Evolutionary conservation across 2,797 vertebrate species (phyloP).

Genomic region (Gambelia wislizenii): DNA sequence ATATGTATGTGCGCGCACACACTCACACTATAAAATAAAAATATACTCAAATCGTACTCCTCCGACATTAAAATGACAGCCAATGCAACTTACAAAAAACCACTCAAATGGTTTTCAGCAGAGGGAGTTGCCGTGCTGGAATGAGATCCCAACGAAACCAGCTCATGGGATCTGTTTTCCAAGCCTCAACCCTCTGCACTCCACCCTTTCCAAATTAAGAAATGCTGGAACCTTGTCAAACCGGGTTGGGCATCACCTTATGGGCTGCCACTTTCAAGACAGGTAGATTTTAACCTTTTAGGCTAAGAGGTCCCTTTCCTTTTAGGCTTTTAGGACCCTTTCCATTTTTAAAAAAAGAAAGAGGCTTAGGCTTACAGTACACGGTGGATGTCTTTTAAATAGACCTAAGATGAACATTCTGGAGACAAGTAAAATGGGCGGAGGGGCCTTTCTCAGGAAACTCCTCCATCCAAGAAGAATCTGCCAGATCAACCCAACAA

Average conservation of each 20-base stretch:
- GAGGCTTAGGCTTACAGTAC: not conserved
- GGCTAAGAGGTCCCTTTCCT: not conserved
- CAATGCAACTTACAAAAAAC: not conserved
- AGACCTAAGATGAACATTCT: conserved; percentile 47
- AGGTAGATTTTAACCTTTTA: not conserved
- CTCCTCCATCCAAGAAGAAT: not conserved
- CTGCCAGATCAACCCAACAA: conserved; percentile 25
- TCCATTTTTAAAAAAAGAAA: too few relatives aligned
- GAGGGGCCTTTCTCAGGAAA: not conserved
- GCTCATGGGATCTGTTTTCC: not conserved
- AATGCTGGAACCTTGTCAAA: not conserved
- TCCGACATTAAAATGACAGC: conserved; percentile 52
- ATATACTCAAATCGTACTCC: conserved; percentile 62
- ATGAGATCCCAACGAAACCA: conserved; percentile 52
- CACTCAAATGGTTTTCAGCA: fast-evolving
- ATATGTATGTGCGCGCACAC: not conserved
- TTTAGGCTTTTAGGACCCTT: too few relatives aligned
- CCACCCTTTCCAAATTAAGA: not conserved
- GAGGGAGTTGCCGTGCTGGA: not conserved
- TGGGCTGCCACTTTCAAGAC: not conserved
- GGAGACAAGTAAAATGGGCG: not conserved
- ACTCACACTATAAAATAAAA: not conserved
- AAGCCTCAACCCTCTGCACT: not conserved
- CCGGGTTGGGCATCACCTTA: not conserved
- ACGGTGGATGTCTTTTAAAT: conserved; percentile 58